These are phyloP conservation scores for Trichonephila inaurata DNA, from an alignment of 1,140 invertebrate species.

Conservation along the genomic window DNA sequence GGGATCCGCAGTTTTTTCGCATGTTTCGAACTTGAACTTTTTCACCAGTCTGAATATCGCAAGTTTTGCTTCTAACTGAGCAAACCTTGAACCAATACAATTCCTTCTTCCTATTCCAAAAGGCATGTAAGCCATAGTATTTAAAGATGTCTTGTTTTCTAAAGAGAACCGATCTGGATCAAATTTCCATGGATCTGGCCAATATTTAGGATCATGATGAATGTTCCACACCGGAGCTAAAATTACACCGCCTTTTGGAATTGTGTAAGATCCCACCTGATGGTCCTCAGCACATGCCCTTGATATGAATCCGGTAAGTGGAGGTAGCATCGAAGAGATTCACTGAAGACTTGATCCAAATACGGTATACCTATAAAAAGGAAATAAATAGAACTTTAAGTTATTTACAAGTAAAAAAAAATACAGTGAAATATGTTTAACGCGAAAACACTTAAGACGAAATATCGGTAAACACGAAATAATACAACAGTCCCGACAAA, in stretches of 20 bases:
- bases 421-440: too few relatives aligned
- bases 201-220: slow-evolving; percentile 81
- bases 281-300: slow-evolving; percentile 77
- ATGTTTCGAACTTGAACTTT: slow-evolving; percentile 79
- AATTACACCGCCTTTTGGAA: slow-evolving; percentile 79
- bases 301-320: slow-evolving; percentile 80
- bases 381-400: too few relatives aligned
- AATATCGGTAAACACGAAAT: too few relatives aligned
- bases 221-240: slow-evolving; percentile 81
- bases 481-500: too few relatives aligned
- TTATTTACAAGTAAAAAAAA: too few relatives aligned
- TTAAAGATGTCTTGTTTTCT: slow-evolving; percentile 77
- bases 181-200: slow-evolving; percentile 82
- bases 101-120: slow-evolving; percentile 84
- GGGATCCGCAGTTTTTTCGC: slow-evolving; percentile 77
- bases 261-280: slow-evolving; percentile 79
- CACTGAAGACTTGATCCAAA: slow-evolving; percentile 81
- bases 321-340: slow-evolving; percentile 80
- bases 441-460: too few relatives aligned
- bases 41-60: slow-evolving; percentile 81
- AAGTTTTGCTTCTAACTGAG: slow-evolving; percentile 85
- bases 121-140: slow-evolving; percentile 81
- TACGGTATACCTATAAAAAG: slow-evolving; percentile 79
- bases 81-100: slow-evolving; percentile 85
- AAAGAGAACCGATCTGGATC: slow-evolving; percentile 81